phyloP scores from a whole-genome alignment of 2,113 vertebrate species.

The Prunella himalayana region DNA sequence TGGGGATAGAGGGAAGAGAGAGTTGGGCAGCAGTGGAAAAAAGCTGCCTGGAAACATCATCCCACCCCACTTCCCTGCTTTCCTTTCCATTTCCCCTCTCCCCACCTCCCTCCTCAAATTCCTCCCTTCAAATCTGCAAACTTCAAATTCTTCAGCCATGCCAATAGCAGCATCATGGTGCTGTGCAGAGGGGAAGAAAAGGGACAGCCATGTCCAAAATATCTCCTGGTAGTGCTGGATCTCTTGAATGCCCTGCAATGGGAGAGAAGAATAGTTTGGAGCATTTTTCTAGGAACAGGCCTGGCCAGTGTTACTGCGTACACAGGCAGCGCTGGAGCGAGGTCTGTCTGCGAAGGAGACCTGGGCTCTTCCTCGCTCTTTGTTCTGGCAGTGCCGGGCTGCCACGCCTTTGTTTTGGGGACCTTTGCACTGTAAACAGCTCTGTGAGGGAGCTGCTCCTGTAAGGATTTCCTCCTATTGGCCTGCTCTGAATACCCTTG shows the following conservation, averaged over 20 bases:
- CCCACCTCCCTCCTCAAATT: background rate
- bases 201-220: background rate
- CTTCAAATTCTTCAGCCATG: background rate
- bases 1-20: background rate
- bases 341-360: background rate
- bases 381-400: background rate
- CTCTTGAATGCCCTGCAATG: background rate
- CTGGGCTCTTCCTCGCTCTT: fast-evolving
- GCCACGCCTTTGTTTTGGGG: background rate
- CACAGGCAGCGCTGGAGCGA: background rate
- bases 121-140: background rate
- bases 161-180: background rate
- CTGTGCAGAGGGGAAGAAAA: background rate
- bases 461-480: background rate
- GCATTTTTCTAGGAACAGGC: background rate
- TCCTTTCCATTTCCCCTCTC: background rate
- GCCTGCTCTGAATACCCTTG: background rate
- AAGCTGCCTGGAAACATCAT: background rate
- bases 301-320: fast-evolving
- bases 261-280: background rate
- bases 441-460: background rate
- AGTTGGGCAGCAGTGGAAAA: background rate
- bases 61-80: background rate
- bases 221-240: background rate
- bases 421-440: background rate